These are phyloP conservation scores for Campylorhamphus procurvoides DNA, from an alignment of 2,113 vertebrate genomes.

Conservation along the genomic window DNA sequence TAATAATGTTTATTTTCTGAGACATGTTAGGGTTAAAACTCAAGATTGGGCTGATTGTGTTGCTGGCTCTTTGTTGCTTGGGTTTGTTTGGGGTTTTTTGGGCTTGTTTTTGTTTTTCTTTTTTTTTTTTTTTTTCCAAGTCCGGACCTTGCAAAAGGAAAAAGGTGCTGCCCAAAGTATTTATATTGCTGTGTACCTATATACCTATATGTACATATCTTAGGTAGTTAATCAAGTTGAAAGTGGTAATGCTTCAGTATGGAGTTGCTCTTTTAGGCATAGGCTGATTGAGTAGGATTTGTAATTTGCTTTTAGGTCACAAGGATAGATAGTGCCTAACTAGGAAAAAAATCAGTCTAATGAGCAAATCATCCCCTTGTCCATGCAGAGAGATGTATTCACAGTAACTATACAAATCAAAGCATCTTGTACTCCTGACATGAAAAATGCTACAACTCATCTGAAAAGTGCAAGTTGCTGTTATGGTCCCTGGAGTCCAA, in stretches of 20 bases:
- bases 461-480: slow-evolving; percentile 37
- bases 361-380: not conserved
- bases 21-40: accelerated
- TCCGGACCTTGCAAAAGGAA: not conserved
- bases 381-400: slow-evolving; percentile 48
- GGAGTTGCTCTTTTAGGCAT: not conserved
- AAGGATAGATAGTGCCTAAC: not conserved
- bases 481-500: not conserved
- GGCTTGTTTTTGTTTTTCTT: not conserved
- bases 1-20: not conserved
- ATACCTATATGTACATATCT: accelerated
- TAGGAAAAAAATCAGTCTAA: not conserved
- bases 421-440: not conserved
- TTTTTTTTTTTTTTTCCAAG: not conserved
- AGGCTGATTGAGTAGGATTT: not conserved
- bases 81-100: not conserved
- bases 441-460: not conserved
- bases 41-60: not conserved
- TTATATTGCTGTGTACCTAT: not conserved
- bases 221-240: not conserved
- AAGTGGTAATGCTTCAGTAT: not conserved
- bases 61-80: not conserved
- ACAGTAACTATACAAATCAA: slow-evolving; percentile 5
- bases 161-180: not conserved
- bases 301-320: not conserved